A percentile compares a stretch with the other conserved stretches of the same genome.
These are phyloP conservation scores for Zoanthus sansibaricus DNA, from an alignment of 92 coral and sea anemone genomes.

Conservation along the genomic window DNA sequence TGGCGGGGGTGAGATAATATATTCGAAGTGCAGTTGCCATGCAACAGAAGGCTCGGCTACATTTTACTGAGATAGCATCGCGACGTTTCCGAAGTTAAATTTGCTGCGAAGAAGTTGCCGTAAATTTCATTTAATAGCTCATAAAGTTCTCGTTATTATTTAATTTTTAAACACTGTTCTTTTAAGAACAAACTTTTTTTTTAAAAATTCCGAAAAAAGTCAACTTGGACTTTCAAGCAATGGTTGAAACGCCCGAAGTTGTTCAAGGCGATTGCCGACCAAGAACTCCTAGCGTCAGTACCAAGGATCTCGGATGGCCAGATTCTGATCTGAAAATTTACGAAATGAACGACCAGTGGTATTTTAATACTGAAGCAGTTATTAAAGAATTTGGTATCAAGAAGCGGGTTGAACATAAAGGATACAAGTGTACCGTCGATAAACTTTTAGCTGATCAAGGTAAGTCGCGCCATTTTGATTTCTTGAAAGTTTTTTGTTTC, in stretches of 20 bases:
- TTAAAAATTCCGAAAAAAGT: background rate
- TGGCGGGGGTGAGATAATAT: conserved; percentile 9
- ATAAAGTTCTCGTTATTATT: background rate
- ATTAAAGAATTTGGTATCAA: conserved; percentile 13
- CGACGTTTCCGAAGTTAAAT: background rate
- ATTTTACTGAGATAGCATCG: background rate
- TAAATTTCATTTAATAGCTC: background rate
- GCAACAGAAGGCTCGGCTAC: conserved; percentile 9
- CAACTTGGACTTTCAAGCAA: background rate
- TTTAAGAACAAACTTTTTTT: background rate
- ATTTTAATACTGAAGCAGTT: conserved; percentile 27
- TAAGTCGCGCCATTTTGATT: background rate
- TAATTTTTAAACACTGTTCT: background rate
- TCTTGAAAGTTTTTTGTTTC: background rate
- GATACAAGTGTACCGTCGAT: conserved; percentile 1
- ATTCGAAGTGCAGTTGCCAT: background rate
- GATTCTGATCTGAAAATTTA: background rate
- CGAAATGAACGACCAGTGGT: background rate
- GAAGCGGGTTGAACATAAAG: background rate
- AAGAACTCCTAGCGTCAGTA: background rate
- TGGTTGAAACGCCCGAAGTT: background rate
- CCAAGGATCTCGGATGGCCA: conserved; percentile 9
- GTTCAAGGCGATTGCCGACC: conserved; percentile 13
- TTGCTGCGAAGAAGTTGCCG: background rate
- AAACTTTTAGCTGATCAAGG: conserved; percentile 2